Evolutionary conservation across 2,888 invertebrate species (phyloP).

Genomic region (Sarcophaga subvicina): DNA sequence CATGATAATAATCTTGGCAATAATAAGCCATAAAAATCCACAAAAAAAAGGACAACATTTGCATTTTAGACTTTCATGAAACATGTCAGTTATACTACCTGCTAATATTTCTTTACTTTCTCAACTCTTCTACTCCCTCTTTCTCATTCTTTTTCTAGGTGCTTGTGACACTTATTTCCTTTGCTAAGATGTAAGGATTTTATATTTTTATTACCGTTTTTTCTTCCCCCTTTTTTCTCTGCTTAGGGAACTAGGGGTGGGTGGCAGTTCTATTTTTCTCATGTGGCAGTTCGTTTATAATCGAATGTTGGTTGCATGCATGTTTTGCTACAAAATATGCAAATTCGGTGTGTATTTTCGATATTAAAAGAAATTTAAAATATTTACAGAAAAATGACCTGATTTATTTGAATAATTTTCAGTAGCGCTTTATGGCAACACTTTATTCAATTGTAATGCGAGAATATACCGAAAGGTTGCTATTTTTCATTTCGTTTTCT

Average conservation of each 20-base stretch:
- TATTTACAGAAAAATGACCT: conserved; percentile 52
- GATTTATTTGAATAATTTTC: conserved; percentile 39
- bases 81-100: conserved; percentile 39
- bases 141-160: background rate
- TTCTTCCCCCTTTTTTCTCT: no score
- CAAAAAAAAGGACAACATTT: conserved; percentile 51
- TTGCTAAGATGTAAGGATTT: background rate
- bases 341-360: conserved; percentile 39
- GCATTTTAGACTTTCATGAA: conserved; percentile 29
- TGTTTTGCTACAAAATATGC: conserved; percentile 43
- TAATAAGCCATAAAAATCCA: conserved; percentile 55
- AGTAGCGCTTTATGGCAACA: background rate
- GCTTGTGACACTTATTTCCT: background rate
- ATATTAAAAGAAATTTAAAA: conserved; percentile 39
- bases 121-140: rapidly evolving
- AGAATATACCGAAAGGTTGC: background rate
- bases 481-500: background rate
- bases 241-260: background rate
- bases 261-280: background rate
- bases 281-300: no score
- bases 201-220: background rate
- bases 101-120: background rate
- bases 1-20: conserved; percentile 67
- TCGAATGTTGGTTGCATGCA: conserved; percentile 27
- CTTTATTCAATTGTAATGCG: background rate